phyloP scores from a whole-genome alignment of 1,140 invertebrate species.

The Portunus trituberculatus region DNA sequence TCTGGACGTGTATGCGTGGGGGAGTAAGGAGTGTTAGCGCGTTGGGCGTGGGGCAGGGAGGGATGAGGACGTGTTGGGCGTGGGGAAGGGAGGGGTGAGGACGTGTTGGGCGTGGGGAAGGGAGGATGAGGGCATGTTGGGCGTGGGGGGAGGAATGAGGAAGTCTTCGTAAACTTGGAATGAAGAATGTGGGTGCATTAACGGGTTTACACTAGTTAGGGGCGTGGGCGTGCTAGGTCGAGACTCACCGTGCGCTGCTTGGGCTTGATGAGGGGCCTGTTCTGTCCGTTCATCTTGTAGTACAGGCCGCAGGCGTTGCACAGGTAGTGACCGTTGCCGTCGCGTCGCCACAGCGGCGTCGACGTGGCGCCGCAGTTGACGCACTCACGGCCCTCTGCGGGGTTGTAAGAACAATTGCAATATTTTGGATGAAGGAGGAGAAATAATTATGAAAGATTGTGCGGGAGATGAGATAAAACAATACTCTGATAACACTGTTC shows the following conservation, averaged over 20 bases:
- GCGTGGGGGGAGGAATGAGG: no score
- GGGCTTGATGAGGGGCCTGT: slow-evolving; percentile 88
- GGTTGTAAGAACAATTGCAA: slow-evolving; percentile 78
- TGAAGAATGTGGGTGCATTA: no score
- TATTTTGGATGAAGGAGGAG: not conserved
- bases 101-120: no score
- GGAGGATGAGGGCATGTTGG: not conserved
- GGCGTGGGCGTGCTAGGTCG: no score
- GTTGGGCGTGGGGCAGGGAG: no score
- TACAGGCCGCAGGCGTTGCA: slow-evolving; percentile 94
- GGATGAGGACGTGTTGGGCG: no score
- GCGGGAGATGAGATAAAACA: not conserved
- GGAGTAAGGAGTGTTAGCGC: no score
- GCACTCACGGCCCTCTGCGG: slow-evolving; percentile 88
- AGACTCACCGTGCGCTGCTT: slow-evolving; percentile 78
- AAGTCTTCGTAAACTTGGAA: not conserved
- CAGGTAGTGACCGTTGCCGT: slow-evolving; percentile 93
- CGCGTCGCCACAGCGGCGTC: slow-evolving; percentile 93
- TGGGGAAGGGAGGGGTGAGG: no score
- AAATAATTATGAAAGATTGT: not conserved
- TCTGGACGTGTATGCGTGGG: no score
- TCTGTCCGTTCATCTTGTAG: slow-evolving; percentile 92
- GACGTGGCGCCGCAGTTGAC: slow-evolving; percentile 93
- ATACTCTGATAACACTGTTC: no score
- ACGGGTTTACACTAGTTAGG: no score